These are phyloP conservation scores for Hoplodrina blanda DNA, from an alignment of 2,888 invertebrate genomes.

Conservation along the genomic window DNA sequence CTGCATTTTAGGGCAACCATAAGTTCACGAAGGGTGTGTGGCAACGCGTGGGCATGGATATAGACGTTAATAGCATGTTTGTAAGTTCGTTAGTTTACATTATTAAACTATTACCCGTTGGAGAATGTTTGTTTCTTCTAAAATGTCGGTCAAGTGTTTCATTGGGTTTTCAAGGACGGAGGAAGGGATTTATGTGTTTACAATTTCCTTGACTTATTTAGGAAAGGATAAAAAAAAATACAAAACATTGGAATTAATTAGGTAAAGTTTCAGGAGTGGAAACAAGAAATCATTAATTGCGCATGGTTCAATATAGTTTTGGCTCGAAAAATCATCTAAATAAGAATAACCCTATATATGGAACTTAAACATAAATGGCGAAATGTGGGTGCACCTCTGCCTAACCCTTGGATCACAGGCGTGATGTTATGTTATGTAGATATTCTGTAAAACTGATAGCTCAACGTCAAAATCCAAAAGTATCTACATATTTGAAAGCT, in stretches of 20 bases:
- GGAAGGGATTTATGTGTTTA: background rate
- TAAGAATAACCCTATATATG: too few species aligned
- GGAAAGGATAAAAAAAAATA: background rate
- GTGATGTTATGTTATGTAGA: too few species aligned
- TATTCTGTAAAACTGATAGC: too few species aligned
- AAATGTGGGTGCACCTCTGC: too few species aligned
- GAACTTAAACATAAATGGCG: too few species aligned
- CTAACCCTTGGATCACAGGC: too few species aligned
- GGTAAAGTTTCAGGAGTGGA: background rate
- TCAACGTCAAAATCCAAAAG: too few species aligned
- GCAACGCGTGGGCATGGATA: conserved; percentile 69
- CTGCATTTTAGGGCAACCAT: conserved; percentile 47
- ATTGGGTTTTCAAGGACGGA: conserved; percentile 40
- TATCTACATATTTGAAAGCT: too few species aligned
- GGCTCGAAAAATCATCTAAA: too few species aligned
- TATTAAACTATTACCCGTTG: conserved; percentile 61
- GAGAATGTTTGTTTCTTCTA: conserved; percentile 60
- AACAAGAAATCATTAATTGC: background rate
- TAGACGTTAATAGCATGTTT: conserved; percentile 61
- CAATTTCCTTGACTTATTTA: conserved; percentile 23
- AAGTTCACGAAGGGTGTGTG: conserved; percentile 60
- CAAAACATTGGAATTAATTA: background rate
- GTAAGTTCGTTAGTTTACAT: conserved; percentile 61
- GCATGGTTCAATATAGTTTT: background rate
- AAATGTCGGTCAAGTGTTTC: conserved; percentile 44